phyloP scores from a whole-genome alignment of 2,888 invertebrate species.

The Brachyptera putata region DNA sequence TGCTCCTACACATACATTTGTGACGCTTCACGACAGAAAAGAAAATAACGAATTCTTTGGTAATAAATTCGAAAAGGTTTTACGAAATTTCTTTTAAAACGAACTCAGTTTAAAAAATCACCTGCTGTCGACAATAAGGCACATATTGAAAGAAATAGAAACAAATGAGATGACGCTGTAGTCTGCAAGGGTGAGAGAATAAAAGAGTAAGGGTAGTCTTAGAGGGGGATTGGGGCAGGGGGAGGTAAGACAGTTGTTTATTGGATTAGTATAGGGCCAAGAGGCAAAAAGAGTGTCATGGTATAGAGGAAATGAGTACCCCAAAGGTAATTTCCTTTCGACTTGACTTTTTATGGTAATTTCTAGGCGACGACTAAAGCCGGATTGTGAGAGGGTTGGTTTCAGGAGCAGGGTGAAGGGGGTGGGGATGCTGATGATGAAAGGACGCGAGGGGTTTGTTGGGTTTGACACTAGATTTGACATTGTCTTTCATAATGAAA shows the following conservation, averaged over 20 bases:
- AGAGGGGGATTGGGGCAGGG: not conserved
- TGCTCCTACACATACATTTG: no score
- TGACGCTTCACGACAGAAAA: no score
- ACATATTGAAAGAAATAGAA: constrained; percentile 26
- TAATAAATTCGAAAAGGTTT: not conserved
- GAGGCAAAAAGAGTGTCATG: constrained; percentile 13
- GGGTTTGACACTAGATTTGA: constrained; percentile 30
- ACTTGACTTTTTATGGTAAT: constrained; percentile 31
- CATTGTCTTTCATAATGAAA: constrained; percentile 26
- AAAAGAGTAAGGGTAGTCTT: not conserved
- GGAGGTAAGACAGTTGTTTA: constrained; percentile 23
- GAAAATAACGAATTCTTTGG: no score
- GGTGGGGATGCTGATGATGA: constrained; percentile 5
- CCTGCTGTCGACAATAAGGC: constrained; percentile 8
- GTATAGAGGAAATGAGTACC: constrained; percentile 26
- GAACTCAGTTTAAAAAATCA: constrained; percentile 16
- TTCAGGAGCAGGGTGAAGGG: constrained; percentile 2
- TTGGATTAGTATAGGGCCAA: constrained; percentile 26
- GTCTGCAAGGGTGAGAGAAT: constrained; percentile 2
- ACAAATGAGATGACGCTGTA: constrained; percentile 20
- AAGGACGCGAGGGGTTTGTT: constrained; percentile 9
- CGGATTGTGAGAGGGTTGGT: constrained; percentile 21
- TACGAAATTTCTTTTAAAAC: no score
- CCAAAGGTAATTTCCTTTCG: constrained; percentile 31
- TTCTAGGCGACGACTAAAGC: constrained; percentile 24